Percentiles rank a stretch among this genome's conserved stretches.
Evolutionary conservation across 2,888 invertebrate species (phyloP).

Genomic region (Drosophila quinaria): DNA sequence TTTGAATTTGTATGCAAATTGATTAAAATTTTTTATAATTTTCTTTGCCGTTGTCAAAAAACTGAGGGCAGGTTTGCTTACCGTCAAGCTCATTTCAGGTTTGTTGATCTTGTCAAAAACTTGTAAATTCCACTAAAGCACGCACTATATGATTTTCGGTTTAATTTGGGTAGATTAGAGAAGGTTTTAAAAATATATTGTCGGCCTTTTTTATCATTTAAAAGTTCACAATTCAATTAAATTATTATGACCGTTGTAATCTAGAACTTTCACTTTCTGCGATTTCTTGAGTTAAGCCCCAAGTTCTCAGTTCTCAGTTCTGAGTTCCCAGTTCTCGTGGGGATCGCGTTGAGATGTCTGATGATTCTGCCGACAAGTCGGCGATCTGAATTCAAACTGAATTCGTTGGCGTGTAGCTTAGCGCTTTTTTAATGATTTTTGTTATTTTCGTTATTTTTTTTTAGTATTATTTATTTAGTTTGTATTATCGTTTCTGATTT

Average conservation of each 20-base stretch:
- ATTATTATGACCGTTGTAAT: not conserved
- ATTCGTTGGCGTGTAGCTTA: conserved; percentile 68
- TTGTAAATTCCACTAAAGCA: not conserved
- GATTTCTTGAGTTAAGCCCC: not conserved
- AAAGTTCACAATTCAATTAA: not conserved
- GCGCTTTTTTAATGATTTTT: conserved; percentile 74
- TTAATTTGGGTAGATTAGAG: not conserved
- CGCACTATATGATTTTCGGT: not conserved
- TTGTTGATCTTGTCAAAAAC: not conserved
- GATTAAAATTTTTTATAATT: not conserved
- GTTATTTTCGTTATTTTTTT: conserved; percentile 16
- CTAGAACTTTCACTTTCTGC: conserved; percentile 10
- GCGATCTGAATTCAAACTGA: conserved; percentile 77
- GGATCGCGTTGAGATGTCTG: conserved; percentile 32
- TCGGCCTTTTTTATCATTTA: not conserved
- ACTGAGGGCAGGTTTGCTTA: conserved; percentile 12
- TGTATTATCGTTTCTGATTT: conserved; percentile 35
- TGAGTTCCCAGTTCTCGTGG: not conserved
- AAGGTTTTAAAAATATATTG: not conserved
- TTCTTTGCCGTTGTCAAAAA: conserved; percentile 2
- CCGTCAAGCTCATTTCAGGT: conserved; percentile 20
- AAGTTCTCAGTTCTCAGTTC: not conserved
- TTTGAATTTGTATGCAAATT: conserved; percentile 3
- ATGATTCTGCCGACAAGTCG: conserved; percentile 68
- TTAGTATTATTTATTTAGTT: conserved; percentile 43